Evolutionary conservation across 2,113 vertebrate genomes (phyloP), one percentile per base, ranked within the genome.

Genomic region (Prionailurus bengalensis): DNA sequence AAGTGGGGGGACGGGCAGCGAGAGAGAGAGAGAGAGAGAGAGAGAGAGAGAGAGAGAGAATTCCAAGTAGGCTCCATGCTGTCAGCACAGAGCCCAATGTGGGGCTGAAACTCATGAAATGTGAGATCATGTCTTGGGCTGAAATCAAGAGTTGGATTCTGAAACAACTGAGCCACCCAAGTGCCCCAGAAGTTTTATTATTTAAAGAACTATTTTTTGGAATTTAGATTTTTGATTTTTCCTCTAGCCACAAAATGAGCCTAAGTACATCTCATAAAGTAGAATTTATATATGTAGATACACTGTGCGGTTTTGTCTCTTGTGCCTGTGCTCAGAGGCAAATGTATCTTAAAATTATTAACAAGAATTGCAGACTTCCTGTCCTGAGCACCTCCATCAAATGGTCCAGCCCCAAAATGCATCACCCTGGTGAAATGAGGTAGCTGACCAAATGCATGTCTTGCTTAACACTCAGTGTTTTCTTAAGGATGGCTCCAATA

Each of bases 311-410:
- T 90, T 48, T 14, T 92, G 1, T 58, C 89, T 76, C 29, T 70
- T 70, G 39, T 36, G 8, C 39, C 53, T 90, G 15, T 74, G 14
- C 53, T 55, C 85, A 80, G 83, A 97, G 42, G n/a, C 39, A 97
- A 71, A 97, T 3, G 4, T 68, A 11, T 90, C 86, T 97, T 97
- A 94, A 95, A 96, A 95, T 92, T 96, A 58, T 82, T 96, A 86
- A 16, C 31, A 96, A 71, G 65, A 63, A 95, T 97, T 96, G 94
- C 51, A 94, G 85, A 91, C 89, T 31, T 84, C 27, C 51, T 95
- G 66, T 21, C 10, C 89, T 97, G 76, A 1, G 42, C 1, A 36
- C 76, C 93, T 89, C 42, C 55, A 87, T 27, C 87, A 84, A 2
- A 25, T 80, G 89, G 16, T 17, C 39, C 86, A 89, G 9, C 33